Conservation (phyloP, 2,113 vertebrate genomes). For the Himantopus leucocephalus region DNA sequence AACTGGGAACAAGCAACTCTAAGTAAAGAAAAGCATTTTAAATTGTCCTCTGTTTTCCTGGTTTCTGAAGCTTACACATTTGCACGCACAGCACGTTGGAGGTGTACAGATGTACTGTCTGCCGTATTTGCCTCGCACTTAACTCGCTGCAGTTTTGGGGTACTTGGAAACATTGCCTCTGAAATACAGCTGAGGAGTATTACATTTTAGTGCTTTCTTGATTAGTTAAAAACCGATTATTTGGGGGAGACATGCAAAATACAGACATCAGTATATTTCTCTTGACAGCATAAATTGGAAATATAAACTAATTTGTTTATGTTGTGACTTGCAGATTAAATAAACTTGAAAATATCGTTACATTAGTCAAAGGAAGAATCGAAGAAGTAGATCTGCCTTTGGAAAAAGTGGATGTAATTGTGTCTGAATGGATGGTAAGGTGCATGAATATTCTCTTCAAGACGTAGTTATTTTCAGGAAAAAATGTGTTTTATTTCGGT, state of each 20-base stretch:
- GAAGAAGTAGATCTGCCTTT: slow-evolving; percentile 91
- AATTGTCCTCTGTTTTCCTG: background rate
- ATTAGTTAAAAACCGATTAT: background rate
- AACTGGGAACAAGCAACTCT: background rate
- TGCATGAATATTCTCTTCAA: background rate
- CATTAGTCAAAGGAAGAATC: slow-evolving; percentile 90
- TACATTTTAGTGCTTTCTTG: background rate
- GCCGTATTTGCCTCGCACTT: background rate
- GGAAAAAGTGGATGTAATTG: slow-evolving; percentile 93
- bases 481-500: background rate
- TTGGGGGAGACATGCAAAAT: background rate
- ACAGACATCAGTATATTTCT: background rate
- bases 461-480: background rate
- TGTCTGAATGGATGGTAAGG: slow-evolving; percentile 99
- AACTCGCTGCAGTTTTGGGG: background rate
- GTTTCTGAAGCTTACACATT: background rate
- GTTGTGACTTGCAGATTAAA: slow-evolving; percentile 83
- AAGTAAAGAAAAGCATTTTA: background rate
- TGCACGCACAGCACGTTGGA: background rate
- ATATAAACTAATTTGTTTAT: background rate
- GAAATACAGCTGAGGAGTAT: background rate
- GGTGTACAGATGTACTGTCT: background rate
- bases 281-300: background rate
- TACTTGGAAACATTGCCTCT: background rate
- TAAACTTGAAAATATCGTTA: slow-evolving; percentile 85